Percentiles rank a stretch among this genome's conserved stretches.
These are phyloP conservation scores for Tachysurus vachellii DNA, from an alignment of 2,113 vertebrate species.

Conservation along the genomic window DNA sequence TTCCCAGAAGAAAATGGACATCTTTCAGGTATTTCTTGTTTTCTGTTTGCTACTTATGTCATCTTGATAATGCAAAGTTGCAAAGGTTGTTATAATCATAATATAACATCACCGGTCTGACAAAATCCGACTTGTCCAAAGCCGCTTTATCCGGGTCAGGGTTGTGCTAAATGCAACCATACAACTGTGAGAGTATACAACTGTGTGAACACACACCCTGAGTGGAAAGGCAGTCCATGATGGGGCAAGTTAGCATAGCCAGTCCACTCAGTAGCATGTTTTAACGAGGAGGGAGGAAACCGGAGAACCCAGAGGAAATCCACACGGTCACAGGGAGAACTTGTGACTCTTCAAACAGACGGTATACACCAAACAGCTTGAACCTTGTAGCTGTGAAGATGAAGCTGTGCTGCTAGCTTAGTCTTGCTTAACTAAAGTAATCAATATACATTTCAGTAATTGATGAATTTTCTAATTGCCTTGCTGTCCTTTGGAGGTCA, in stretches of 20 bases:
- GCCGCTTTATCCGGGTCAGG: neutral
- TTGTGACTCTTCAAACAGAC: neutral
- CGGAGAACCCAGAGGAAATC: neutral
- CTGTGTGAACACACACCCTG: neutral
- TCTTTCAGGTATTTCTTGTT: constrained; percentile 25
- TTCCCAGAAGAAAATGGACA: neutral
- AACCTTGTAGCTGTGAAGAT: neutral
- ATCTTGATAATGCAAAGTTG: constrained; percentile 39
- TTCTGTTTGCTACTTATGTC: neutral
- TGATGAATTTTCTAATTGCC: neutral
- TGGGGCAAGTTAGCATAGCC: neutral
- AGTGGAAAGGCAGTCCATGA: neutral
- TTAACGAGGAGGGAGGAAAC: neutral
- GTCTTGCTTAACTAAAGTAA: neutral
- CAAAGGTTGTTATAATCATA: constrained; percentile 34
- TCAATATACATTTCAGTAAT: neutral
- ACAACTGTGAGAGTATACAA: neutral
- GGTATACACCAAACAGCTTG: neutral
- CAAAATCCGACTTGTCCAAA: neutral
- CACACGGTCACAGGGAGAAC: neutral
- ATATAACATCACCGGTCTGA: constrained; percentile 34
- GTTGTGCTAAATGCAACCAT: neutral
- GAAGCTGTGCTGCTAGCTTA: neutral
- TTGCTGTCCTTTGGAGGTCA: neutral
- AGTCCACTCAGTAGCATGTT: neutral